Conservation (phyloP, 2,797 vertebrate species). For the Chrosomus eos region DNA sequence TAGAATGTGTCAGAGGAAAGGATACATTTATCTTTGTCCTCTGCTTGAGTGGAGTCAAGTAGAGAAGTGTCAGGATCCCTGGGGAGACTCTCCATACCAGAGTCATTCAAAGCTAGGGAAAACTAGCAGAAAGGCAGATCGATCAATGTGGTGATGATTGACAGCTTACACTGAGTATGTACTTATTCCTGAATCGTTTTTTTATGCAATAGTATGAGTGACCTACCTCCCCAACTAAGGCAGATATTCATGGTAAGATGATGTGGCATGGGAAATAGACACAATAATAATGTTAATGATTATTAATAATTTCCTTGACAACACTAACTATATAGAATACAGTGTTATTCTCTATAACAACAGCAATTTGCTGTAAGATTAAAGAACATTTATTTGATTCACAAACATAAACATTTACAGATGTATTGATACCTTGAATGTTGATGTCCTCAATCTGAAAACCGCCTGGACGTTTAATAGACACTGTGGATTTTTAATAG, state of each 20-base stretch:
- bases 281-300: not conserved
- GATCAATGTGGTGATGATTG: not conserved
- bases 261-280: not conserved
- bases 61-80: conserved; percentile 14
- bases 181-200: not conserved
- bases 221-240: conserved; percentile 3
- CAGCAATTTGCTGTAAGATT: not conserved
- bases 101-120: conserved; percentile 74
- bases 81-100: conserved; percentile 6
- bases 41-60: not conserved
- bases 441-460: not conserved
- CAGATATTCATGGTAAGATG: not conserved
- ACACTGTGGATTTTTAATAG: not conserved
- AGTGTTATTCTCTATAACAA: not conserved
- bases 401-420: not conserved
- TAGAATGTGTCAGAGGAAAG: not conserved
- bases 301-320: not conserved
- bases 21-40: not conserved
- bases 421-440: not conserved
- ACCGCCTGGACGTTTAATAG: not conserved
- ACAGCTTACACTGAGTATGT: not conserved
- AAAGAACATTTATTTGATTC: not conserved
- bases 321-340: not conserved
- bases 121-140: conserved; percentile 55
- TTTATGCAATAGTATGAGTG: not conserved